These are phyloP conservation scores for Cepaea nemoralis DNA, from an alignment of 1,140 invertebrate species.

Conservation along the genomic window DNA sequence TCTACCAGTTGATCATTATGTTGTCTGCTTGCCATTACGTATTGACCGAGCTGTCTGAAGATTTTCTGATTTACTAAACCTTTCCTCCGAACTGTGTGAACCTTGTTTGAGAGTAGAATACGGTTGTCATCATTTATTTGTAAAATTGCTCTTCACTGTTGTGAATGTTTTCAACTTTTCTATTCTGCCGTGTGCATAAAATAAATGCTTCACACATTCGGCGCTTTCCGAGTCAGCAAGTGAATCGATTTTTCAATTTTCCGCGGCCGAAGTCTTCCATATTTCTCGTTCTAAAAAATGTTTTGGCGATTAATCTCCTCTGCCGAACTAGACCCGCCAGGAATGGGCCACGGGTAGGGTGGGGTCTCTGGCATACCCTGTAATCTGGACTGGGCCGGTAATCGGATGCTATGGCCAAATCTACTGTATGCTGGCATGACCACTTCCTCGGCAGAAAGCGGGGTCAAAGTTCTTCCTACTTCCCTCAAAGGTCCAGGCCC, in stretches of 20 bases:
- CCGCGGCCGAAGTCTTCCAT: not conserved
- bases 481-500: not conserved
- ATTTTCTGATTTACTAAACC: no score
- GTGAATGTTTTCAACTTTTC: no score
- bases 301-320: conserved; percentile 29
- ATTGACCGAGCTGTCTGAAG: no score
- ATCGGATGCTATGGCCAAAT: not conserved
- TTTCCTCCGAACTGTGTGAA: no score
- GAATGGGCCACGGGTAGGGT: not conserved
- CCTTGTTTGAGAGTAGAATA: no score
- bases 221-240: conserved; percentile 17
- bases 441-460: not conserved
- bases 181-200: not conserved
- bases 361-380: not conserved
- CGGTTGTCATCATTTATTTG: no score
- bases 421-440: not conserved
- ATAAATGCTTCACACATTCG: not conserved
- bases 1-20: no score
- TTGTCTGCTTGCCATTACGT: no score
- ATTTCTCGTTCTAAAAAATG: conserved; percentile 27
- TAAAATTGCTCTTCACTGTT: no score
- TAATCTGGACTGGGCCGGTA: not conserved
- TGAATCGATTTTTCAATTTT: conserved; percentile 34
- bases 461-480: not conserved
- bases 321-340: not conserved